Evolutionary conservation across 2,113 vertebrate genomes (phyloP).

Genomic region (Labeo catla): DNA sequence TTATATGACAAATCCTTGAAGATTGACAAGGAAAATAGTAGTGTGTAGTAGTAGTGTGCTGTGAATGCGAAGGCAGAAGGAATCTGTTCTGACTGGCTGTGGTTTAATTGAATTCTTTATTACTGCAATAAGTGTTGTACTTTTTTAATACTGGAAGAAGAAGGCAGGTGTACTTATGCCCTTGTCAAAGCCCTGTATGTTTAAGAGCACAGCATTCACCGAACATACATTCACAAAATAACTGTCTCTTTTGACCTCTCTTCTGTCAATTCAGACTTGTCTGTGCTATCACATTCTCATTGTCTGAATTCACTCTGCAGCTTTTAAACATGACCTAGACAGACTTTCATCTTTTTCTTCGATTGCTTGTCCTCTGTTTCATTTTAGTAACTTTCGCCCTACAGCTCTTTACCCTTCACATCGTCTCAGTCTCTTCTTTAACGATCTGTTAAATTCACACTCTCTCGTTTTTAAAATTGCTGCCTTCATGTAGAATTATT

Average conservation of each 20-base stretch:
- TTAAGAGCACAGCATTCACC: background rate
- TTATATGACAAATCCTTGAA: background rate
- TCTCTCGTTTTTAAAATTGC: background rate
- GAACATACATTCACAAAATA: slow-evolving; percentile 10
- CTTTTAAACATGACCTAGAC: slow-evolving; percentile 4
- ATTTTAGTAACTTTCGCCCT: background rate
- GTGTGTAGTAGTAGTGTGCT: background rate
- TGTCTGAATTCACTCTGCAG: slow-evolving; percentile 9
- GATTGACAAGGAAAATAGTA: background rate
- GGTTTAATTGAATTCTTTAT: background rate
- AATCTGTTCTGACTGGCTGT: background rate
- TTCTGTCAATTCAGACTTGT: slow-evolving; percentile 5
- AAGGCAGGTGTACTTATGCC: background rate
- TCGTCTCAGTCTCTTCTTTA: background rate
- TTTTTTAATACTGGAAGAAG: background rate
- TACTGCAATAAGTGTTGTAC: background rate
- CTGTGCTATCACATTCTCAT: background rate
- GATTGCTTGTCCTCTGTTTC: background rate
- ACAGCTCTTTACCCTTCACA: background rate
- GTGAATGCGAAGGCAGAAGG: background rate
- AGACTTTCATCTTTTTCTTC: slow-evolving; percentile 25
- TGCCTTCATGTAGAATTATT: slow-evolving; percentile 13
- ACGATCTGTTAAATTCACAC: slow-evolving; percentile 7
- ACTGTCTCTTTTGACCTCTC: background rate
- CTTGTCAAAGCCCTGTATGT: background rate